Evolutionary conservation across 2,113 vertebrate genomes (phyloP).

Genomic region (Hucho hucho): DNA sequence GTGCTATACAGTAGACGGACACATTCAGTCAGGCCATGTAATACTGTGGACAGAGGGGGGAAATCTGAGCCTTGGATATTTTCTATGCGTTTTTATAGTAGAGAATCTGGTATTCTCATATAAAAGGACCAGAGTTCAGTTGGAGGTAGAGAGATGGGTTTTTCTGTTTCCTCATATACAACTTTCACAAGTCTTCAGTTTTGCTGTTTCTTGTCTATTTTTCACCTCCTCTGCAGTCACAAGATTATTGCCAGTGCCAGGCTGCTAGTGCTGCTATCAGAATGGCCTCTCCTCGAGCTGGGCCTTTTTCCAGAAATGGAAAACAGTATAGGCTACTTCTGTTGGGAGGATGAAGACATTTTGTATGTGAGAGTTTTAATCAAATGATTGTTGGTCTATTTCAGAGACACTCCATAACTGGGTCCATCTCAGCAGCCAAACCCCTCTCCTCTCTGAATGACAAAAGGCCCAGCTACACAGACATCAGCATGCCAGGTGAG

Average conservation of each 20-base stretch:
- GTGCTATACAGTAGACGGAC: background rate
- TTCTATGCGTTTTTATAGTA: background rate
- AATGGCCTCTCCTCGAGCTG: too few species aligned
- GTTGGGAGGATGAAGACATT: too few species aligned
- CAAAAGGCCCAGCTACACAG: conserved; percentile 91
- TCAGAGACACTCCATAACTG: conserved; percentile 91
- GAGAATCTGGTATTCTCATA: background rate
- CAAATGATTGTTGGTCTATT: conserved; percentile 43
- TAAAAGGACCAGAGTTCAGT: background rate
- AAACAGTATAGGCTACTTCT: too few species aligned
- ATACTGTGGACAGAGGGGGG: background rate
- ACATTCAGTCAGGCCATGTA: background rate
- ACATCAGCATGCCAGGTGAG: conserved; percentile 88
- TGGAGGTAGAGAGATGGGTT: background rate
- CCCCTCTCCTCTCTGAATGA: conserved; percentile 84
- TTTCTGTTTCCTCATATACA: background rate
- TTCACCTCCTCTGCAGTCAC: background rate
- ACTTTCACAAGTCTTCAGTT: background rate
- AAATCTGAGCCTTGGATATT: background rate
- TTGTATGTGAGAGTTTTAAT: conserved; percentile 1
- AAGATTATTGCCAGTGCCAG: too few species aligned
- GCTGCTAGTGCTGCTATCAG: too few species aligned
- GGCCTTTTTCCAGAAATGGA: too few species aligned
- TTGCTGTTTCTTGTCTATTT: background rate
- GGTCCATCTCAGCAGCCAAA: conserved; percentile 84